A percentile compares a stretch with the other conserved stretches of the same genome.
phyloP scores from a whole-genome alignment of 2,113 vertebrate species.

The Onychostruthus taczanowskii region DNA sequence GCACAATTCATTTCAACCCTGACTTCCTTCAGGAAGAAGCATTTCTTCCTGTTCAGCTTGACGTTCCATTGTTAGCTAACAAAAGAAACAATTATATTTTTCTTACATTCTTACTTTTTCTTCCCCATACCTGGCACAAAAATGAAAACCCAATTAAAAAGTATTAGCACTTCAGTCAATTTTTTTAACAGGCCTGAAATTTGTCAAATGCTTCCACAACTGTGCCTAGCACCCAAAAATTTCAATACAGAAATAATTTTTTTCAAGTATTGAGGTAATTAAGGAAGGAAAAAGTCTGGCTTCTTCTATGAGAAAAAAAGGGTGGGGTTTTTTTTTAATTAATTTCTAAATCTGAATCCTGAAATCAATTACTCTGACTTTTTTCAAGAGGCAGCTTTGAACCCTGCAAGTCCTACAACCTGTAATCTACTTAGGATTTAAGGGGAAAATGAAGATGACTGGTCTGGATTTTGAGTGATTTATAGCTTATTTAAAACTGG shows the following conservation, averaged over 20 bases:
- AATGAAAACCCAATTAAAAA: background rate
- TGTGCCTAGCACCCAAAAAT: background rate
- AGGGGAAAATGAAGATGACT: background rate
- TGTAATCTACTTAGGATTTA: background rate
- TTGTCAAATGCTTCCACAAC: background rate
- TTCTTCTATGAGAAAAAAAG: background rate
- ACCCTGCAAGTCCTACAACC: background rate
- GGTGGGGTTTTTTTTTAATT: fast-evolving
- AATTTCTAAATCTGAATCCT: background rate
- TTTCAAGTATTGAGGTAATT: background rate
- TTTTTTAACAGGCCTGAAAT: background rate
- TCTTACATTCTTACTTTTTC: background rate
- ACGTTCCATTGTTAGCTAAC: background rate
- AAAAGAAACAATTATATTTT: background rate
- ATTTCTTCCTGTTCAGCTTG: background rate
- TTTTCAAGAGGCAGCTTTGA: background rate
- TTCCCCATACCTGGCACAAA: background rate
- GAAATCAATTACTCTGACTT: background rate
- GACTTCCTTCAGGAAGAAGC: background rate
- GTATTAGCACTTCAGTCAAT: background rate
- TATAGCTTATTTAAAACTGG: background rate
- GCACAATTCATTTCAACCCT: background rate
- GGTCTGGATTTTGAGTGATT: background rate
- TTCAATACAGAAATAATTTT: background rate
- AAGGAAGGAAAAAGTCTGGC: background rate